Percentiles rank a stretch among this genome's conserved stretches.
Conservation (phyloP, 2,113 vertebrate species). For the Heliornis fulica region DNA sequence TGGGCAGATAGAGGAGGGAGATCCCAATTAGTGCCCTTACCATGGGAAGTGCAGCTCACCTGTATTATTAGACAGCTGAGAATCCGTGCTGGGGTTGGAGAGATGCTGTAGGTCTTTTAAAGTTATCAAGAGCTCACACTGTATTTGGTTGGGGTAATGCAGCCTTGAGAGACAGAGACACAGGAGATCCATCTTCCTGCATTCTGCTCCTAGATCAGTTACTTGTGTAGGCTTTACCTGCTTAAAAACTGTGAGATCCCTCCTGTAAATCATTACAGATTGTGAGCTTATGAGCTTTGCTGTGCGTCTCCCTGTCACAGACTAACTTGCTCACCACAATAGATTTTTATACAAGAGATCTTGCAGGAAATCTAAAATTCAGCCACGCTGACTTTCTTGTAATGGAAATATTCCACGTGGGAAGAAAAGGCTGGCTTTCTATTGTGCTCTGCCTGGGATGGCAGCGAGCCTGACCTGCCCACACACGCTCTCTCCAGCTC, state of each 20-base stretch:
- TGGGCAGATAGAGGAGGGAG: background rate
- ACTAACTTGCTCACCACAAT: background rate
- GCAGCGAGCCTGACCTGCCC: background rate
- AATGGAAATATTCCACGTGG: background rate
- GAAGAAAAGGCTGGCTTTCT: background rate
- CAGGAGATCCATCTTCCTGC: background rate
- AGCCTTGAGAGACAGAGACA: background rate
- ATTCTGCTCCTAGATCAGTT: background rate
- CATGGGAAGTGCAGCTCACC: background rate
- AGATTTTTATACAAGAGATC: background rate
- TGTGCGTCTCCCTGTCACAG: background rate
- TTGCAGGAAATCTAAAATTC: background rate
- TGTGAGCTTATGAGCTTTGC: background rate
- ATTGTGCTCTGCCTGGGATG: background rate
- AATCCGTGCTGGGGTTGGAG: background rate
- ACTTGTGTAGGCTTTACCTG: background rate
- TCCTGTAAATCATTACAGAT: background rate
- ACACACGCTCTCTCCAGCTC: accelerated
- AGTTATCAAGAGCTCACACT: background rate
- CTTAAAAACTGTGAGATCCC: background rate
- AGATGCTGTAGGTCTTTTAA: background rate
- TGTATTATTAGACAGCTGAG: background rate
- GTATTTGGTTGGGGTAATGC: background rate
- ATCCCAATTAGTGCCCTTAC: background rate
- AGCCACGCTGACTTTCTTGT: background rate